Base-by-base conservation (phyloP, 2,113 vertebrate species). In the Sceloporus tristichus region DNA sequence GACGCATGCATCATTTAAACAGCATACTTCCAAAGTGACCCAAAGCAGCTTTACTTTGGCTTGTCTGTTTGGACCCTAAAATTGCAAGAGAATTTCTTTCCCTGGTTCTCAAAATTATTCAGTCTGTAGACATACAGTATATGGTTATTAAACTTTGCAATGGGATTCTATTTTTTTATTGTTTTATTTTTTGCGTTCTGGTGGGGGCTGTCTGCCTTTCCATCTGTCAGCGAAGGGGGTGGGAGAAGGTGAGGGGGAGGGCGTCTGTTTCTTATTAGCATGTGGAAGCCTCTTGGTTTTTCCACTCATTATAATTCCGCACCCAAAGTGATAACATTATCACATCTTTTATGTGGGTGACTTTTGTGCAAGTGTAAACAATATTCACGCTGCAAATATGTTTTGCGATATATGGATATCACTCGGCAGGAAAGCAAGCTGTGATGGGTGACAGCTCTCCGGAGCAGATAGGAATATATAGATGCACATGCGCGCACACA, bases 341-440 rank as follows among this genome's bases (percentile, higher is more conserved):
- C 87, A 88, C 87, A 88, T 88, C 73, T 88, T 88, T 88, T 88
- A 88, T 83, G 87, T 88, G 87, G 87, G 87, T 88, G 80, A 88
- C 73, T 88, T 88, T 88, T 29, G 42, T 88, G 87, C 87, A 88
- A 88, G 87, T 88, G 87, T 88, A 88, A 88, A 88, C 87, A 88
- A 65, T 77, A 83, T 88, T 88, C 80, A 77, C 80, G 73, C 87
- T 83, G 87, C 87, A 88, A 88, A 88, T 88, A 88, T 88, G 87
- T 88, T 88, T 88, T 88, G 87, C 68, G 73, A 83, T 83, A 83
- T 88, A 83, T 83, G 87, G 65, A 77, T 83, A 88, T 77, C 87
- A 83, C 87, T 77, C 59, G 34, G 59, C 34, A 83, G 81, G 65
- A 76, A 88, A 88, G 79, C 87, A 88, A 88, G 80, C 87, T 88